Conservation (phyloP, 2,888 invertebrate genomes). For the Uloborus plumipes region DNA sequence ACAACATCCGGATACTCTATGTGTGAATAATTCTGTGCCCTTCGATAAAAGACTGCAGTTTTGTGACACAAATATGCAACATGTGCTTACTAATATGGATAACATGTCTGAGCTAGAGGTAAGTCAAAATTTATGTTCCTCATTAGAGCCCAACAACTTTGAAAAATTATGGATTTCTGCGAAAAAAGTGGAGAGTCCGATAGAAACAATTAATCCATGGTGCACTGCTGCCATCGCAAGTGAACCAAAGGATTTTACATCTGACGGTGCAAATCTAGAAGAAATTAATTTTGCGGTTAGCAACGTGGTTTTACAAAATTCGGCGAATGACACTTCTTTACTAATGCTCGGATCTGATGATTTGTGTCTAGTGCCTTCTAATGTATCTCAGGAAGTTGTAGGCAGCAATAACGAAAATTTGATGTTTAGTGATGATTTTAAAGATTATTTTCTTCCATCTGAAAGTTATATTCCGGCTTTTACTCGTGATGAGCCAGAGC, state of each 20-base stretch:
- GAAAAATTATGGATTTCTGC: constrained; percentile 42
- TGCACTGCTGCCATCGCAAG: not conserved
- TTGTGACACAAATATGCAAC: not conserved
- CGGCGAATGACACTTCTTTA: constrained; percentile 6
- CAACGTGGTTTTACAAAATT: constrained; percentile 7
- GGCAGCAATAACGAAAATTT: constrained; percentile 11
- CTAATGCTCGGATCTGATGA: constrained; percentile 33
- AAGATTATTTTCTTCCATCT: constrained; percentile 54
- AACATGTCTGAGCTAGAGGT: constrained; percentile 9
- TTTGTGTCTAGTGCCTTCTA: constrained; percentile 49
- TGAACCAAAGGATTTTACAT: not conserved
- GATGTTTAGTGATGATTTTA: constrained; percentile 55
- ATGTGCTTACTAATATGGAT: constrained; percentile 7
- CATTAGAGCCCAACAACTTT: constrained; percentile 5
- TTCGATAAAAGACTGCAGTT: not conserved
- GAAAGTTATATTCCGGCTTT: constrained; percentile 25
- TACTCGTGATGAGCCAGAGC: not conserved
- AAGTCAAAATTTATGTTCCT: constrained; percentile 20
- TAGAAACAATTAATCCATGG: constrained; percentile 30
- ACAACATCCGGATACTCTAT: not conserved
- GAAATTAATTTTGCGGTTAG: not conserved
- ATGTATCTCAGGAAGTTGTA: not conserved
- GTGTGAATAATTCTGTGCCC: not conserved
- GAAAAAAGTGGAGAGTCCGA: constrained; percentile 12
- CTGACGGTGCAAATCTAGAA: not conserved